Evolutionary conservation across 1,140 invertebrate species (phyloP), one percentile per base, ranked within the genome.

Genomic region (Drosophila pseudoobscura): DNA sequence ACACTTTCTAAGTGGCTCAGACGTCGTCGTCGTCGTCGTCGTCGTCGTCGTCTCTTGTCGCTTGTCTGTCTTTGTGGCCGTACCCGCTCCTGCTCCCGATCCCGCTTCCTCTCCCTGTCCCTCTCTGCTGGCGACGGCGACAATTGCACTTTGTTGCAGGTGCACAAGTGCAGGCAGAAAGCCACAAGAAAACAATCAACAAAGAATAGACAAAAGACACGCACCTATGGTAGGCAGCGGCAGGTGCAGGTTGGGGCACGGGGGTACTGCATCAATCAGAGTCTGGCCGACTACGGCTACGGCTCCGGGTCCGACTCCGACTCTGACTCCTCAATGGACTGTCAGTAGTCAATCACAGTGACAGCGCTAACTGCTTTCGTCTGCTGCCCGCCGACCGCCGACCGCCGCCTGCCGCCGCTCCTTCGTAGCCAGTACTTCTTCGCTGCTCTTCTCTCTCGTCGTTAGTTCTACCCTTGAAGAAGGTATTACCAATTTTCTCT

Each of bases 1-100:
- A 89, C 79, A 90, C 83, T 90, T 90, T 90, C 88, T 84, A 88
- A 88, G 79, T 84, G 84, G 61, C 65, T 57, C 61, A 66, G 56
- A 60, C 72, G 54, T 59, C 47, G 68, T 57, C 66, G 20, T n/a
- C 22, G 35, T 20, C 13, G 39, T 17, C 52, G 24, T 24, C 24
- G 20, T 20, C 20, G 20, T 20, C 20, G 20, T 20, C 20, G 20
- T 20, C 20, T 29, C 15, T 52, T 26, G 43, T 26, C 43, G 13
- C 45, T 47, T 47, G 22, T 39, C 26, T 15, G 24, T 26, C 24
- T 26, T 26, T 26, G 24, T 26, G 9, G 61, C 29, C 39, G 52
- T 24, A 46, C 11, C 20, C 11, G 35, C 24, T 20, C 9, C 41
- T n/a, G 47, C 45, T 26, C 35, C 11, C 8, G 29, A 31, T 2